These are phyloP conservation scores for Caenorhabditis brenneri DNA, from an alignment of 1,140 invertebrate species.

Conservation along the genomic window DNA sequence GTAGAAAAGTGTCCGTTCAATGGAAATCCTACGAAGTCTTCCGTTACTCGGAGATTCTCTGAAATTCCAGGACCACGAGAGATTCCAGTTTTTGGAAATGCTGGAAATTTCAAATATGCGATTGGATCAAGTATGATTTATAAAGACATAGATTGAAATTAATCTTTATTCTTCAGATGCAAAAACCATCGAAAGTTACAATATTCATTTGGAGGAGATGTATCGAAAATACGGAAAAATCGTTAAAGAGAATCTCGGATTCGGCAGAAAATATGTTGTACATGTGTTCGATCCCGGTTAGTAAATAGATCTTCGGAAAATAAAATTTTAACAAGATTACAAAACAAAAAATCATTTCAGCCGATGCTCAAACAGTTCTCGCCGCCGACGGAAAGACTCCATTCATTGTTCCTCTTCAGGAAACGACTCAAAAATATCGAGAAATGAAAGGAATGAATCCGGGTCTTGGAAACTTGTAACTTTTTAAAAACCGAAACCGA, in stretches of 20 bases:
- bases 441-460: constrained; percentile 72
- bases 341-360: too few relatives aligned
- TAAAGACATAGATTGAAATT: neutral
- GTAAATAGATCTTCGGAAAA: too few relatives aligned
- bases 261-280: constrained; percentile 69
- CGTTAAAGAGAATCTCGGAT: constrained; percentile 70
- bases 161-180: neutral
- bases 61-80: constrained; percentile 24
- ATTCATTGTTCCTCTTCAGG: constrained; percentile 73
- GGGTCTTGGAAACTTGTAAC: constrained; percentile 76
- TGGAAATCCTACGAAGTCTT: neutral
- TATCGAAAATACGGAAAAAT: constrained; percentile 71
- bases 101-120: neutral
- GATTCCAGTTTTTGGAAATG: constrained; percentile 6
- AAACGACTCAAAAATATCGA: constrained; percentile 74
- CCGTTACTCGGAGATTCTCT: neutral
- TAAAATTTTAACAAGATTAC: too few relatives aligned
- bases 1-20: neutral
- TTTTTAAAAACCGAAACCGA: too few relatives aligned
- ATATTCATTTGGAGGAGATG: constrained; percentile 57
- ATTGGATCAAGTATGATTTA: neutral
- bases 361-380: constrained; percentile 72
- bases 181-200: constrained; percentile 26
- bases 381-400: constrained; percentile 73
- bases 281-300: constrained; percentile 73